Conservation (phyloP, 2,888 invertebrate species). For the Rhagophthalmus giganteus region DNA sequence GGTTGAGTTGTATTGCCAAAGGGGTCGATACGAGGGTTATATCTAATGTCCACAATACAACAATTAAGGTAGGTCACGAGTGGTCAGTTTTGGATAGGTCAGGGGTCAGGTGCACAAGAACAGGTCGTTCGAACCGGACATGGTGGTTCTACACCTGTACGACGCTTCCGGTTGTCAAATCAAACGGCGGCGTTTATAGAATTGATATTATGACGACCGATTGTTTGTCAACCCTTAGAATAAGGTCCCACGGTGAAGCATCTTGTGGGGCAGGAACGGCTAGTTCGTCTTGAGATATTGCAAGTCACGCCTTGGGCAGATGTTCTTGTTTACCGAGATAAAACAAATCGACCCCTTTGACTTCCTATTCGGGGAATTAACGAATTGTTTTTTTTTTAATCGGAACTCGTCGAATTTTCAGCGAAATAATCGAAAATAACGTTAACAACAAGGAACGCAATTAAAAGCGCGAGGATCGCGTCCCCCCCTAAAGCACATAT, state of each 20-base stretch:
- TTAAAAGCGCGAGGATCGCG: conserved; percentile 9
- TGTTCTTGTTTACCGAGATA: conserved; percentile 47
- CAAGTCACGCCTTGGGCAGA: conserved; percentile 52
- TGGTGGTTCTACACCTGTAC: conserved; percentile 31
- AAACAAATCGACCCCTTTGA: conserved; percentile 42
- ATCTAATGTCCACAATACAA: conserved; percentile 28
- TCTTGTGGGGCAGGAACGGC: conserved; percentile 21
- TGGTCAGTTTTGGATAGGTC: conserved; percentile 41
- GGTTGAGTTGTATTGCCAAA: conserved; percentile 20
- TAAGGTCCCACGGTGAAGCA: conserved; percentile 19
- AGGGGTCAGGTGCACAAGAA: conserved; percentile 37
- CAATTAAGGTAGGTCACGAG: conserved; percentile 30
- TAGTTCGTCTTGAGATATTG: conserved; percentile 38
- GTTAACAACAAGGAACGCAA: conserved; percentile 3
- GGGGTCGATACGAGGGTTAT: conserved; percentile 26
- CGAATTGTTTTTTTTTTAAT: conserved; percentile 9
- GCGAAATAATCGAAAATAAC: no score
- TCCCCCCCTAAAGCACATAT: conserved; percentile 31
- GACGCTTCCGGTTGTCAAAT: conserved; percentile 28
- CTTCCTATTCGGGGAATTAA: conserved; percentile 15
- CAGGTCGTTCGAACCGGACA: conserved; percentile 32
- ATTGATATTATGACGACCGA: conserved; percentile 20
- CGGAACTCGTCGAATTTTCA: no score
- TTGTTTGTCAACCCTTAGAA: conserved; percentile 27
- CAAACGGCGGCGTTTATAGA: conserved; percentile 20